A percentile compares a stretch with the other conserved stretches of the same genome.
These are phyloP conservation scores for Opisthograptis luteolata DNA, from an alignment of 2,888 invertebrate species.

Conservation along the genomic window DNA sequence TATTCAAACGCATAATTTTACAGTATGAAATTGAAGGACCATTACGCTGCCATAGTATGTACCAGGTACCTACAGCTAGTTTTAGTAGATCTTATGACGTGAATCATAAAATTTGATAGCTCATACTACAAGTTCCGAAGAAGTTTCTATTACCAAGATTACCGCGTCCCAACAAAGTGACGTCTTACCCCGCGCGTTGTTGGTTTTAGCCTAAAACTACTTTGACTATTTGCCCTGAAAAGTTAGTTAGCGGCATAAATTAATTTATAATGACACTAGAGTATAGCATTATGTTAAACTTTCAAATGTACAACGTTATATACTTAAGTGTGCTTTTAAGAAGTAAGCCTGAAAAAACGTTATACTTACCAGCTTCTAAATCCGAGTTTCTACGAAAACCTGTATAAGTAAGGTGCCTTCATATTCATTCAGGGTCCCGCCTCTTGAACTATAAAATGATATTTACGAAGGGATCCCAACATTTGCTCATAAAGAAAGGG, in stretches of 20 bases:
- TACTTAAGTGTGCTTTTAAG: too few species aligned
- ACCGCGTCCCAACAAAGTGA: slow-evolving; percentile 2
- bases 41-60: too few species aligned
- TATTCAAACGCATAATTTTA: too few species aligned
- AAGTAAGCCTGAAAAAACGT: too few species aligned
- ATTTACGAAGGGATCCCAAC: slow-evolving; percentile 31
- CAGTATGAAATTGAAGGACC: too few species aligned
- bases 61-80: too few species aligned
- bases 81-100: too few species aligned
- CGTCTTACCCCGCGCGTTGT: slow-evolving; percentile 8
- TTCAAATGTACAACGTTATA: neutral
- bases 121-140: too few species aligned
- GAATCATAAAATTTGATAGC: too few species aligned
- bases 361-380: slow-evolving; percentile 10
- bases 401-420: slow-evolving; percentile 21
- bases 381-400: slow-evolving; percentile 14
- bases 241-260: slow-evolving; percentile 1
- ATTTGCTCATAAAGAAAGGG: slow-evolving; percentile 32
- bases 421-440: slow-evolving; percentile 27
- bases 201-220: slow-evolving; percentile 14
- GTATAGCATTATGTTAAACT: neutral
- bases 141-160: neutral
- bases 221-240: slow-evolving; percentile 6
- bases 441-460: slow-evolving; percentile 32
- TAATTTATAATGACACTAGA: slow-evolving; percentile 14